Evolutionary conservation across 2,797 vertebrate genomes (phyloP).

Genomic region (Falco concolor): DNA sequence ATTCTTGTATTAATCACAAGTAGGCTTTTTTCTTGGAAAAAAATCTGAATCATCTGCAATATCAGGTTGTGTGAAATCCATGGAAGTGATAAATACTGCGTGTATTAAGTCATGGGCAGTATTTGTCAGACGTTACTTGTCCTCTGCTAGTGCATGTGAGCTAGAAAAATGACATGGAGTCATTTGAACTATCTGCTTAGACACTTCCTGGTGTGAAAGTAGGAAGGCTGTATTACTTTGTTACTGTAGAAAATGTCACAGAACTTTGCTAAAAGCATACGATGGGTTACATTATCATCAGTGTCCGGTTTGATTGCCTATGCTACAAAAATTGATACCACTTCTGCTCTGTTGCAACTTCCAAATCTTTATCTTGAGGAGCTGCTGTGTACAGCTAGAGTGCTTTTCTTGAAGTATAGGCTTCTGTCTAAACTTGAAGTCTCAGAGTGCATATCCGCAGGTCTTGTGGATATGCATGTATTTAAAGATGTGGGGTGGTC

Average conservation of each 20-base stretch:
- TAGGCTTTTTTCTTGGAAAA: neutral
- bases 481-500: neutral
- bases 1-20: neutral
- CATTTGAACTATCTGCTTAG: neutral
- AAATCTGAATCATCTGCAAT: neutral
- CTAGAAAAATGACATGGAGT: neutral
- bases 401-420: neutral
- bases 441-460: neutral
- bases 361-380: neutral
- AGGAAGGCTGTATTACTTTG: neutral
- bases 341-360: neutral
- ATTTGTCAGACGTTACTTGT: neutral
- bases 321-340: neutral
- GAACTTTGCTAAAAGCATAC: neutral
- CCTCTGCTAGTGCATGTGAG: neutral
- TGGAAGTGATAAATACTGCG: neutral
- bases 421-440: neutral
- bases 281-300: rapidly evolving
- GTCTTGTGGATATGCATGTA: neutral
- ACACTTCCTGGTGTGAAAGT: neutral
- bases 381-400: neutral
- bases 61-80: neutral
- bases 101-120: neutral
- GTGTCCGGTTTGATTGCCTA: neutral
- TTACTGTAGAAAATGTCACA: neutral